These are phyloP conservation scores for Mus pahari DNA, from an alignment of 2,113 vertebrate species.

Conservation along the genomic window DNA sequence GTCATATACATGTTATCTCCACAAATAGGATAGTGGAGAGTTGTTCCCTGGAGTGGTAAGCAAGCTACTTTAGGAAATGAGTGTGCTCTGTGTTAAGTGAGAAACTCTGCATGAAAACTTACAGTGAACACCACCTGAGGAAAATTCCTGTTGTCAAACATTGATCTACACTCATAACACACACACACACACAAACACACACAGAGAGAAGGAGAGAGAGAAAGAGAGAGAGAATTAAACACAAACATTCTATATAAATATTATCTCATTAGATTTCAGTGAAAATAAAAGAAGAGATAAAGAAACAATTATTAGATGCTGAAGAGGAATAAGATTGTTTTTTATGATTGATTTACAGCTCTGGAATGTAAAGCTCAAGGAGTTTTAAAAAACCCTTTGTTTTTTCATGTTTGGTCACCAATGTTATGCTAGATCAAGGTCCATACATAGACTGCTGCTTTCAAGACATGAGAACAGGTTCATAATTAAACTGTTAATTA, in stretches of 20 bases:
- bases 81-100: neutral
- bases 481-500: conserved; percentile 56
- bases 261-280: neutral
- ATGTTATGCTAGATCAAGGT: accelerated
- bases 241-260: neutral
- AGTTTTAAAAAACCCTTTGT: neutral
- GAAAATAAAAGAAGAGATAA: neutral
- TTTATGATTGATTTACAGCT: neutral
- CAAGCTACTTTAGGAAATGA: neutral
- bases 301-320: neutral
- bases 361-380: neutral
- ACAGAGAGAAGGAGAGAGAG: too few relatives aligned
- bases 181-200: neutral
- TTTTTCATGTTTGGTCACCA: neutral
- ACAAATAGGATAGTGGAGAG: neutral
- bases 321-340: neutral
- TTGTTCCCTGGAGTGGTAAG: too few relatives aligned
- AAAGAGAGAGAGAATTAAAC: too few relatives aligned
- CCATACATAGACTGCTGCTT: neutral
- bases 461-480: neutral
- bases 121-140: neutral
- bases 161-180: neutral
- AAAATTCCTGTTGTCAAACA: neutral
- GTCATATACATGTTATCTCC: neutral
- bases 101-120: neutral